Conservation (phyloP, 1,140 invertebrate genomes). For the Oppia nitens region DNA sequence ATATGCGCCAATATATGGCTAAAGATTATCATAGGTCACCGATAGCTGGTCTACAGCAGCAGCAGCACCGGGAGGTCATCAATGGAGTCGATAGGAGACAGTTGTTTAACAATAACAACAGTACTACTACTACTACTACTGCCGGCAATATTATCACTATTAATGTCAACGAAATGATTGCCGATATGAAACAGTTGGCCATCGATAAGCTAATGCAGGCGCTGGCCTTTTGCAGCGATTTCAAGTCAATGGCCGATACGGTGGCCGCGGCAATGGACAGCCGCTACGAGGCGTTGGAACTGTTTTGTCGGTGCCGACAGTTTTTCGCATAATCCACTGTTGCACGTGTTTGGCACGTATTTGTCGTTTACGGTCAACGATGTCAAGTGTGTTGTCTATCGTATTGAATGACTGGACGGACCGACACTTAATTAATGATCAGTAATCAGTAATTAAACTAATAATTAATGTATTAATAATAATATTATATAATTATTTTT, state of each 20-base stretch:
- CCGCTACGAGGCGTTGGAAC: neutral
- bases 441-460: too few relatives aligned
- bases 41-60: neutral
- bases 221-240: neutral
- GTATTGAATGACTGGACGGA: too few relatives aligned
- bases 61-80: too few relatives aligned
- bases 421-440: too few relatives aligned
- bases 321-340: neutral
- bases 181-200: neutral
- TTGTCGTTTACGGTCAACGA: neutral
- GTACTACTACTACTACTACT: too few relatives aligned
- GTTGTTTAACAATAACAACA: too few relatives aligned
- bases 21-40: neutral
- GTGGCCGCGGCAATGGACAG: neutral
- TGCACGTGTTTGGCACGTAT: neutral
- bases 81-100: too few relatives aligned
- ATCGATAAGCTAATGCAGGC: neutral
- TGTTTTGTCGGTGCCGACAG: neutral
- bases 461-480: too few relatives aligned
- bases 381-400: neutral
- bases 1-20: neutral
- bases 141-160: neutral
- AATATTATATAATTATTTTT: too few relatives aligned
- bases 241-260: neutral
- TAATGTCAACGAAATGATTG: neutral